Evolutionary conservation across 2,113 vertebrate genomes (phyloP).

Genomic region (Tachysurus vachellii): DNA sequence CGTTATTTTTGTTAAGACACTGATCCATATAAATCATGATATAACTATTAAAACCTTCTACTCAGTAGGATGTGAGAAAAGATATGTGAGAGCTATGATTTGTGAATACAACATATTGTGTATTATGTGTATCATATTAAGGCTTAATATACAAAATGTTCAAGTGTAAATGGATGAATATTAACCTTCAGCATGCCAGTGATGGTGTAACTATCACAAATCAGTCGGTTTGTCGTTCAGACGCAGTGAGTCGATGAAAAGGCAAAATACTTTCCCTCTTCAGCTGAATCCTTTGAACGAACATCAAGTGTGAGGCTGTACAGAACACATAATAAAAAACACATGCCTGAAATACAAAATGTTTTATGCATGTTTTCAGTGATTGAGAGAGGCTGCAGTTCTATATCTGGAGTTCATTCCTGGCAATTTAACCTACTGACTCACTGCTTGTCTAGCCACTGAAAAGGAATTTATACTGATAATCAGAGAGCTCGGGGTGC

Average conservation of each 20-base stretch:
- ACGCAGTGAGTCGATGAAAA: background rate
- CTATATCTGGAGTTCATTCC: background rate
- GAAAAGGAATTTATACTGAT: background rate
- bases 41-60: background rate
- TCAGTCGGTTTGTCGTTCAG: background rate
- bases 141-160: background rate
- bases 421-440: background rate
- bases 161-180: background rate
- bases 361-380: slow-evolving; percentile 4
- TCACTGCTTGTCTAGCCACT: slow-evolving; percentile 2
- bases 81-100: background rate
- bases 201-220: background rate
- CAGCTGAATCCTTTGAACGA: slow-evolving; percentile 17
- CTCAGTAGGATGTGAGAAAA: background rate
- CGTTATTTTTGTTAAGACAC: background rate
- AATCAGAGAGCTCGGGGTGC: background rate
- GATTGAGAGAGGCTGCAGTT: background rate
- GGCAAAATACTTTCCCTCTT: background rate
- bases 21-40: background rate
- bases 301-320: slow-evolving; percentile 13
- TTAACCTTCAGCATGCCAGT: background rate
- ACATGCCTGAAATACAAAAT: slow-evolving; percentile 18
- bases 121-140: too few species aligned
- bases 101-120: too few species aligned
- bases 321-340: slow-evolving; percentile 35